Percentiles rank a stretch among this genome's conserved stretches.
These are phyloP conservation scores for Thaleichthys pacificus DNA, from an alignment of 2,797 vertebrate species.

Conservation along the genomic window DNA sequence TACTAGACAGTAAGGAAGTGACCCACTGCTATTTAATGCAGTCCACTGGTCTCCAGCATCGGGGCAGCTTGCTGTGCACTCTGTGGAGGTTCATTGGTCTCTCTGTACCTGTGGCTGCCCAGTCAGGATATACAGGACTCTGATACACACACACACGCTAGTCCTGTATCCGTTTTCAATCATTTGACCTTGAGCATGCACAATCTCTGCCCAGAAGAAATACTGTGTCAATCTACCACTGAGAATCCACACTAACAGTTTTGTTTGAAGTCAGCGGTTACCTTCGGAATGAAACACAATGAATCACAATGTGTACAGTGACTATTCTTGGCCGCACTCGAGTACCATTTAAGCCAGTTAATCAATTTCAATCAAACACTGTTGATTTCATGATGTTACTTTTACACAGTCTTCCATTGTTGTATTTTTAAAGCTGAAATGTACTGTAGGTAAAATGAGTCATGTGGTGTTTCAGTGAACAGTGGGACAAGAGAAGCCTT, in stretches of 20 bases:
- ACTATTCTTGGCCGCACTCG: too few relatives aligned
- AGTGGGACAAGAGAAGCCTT: neutral
- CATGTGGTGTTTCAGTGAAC: neutral
- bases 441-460: too few relatives aligned
- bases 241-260: neutral
- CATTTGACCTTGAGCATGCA: too few relatives aligned
- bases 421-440: too few relatives aligned
- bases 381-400: too few relatives aligned
- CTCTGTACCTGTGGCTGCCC: constrained; percentile 2
- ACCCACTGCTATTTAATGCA: constrained; percentile 12
- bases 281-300: too few relatives aligned
- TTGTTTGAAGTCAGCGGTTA: neutral
- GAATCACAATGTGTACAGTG: neutral
- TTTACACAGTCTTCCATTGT: too few relatives aligned
- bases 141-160: neutral
- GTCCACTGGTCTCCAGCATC: constrained; percentile 6
- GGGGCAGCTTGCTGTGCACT: neutral
- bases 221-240: too few relatives aligned
- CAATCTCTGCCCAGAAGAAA: too few relatives aligned
- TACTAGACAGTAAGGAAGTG: constrained; percentile 11
- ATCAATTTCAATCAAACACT: too few relatives aligned
- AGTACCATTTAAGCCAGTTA: too few relatives aligned
- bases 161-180: neutral
- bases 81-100: constrained; percentile 3
- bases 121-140: neutral